Evolutionary conservation across 23 tunicate species (phyloP), one percentile per base, ranked within the genome.

Genomic region (Aplidium turbinatum): DNA sequence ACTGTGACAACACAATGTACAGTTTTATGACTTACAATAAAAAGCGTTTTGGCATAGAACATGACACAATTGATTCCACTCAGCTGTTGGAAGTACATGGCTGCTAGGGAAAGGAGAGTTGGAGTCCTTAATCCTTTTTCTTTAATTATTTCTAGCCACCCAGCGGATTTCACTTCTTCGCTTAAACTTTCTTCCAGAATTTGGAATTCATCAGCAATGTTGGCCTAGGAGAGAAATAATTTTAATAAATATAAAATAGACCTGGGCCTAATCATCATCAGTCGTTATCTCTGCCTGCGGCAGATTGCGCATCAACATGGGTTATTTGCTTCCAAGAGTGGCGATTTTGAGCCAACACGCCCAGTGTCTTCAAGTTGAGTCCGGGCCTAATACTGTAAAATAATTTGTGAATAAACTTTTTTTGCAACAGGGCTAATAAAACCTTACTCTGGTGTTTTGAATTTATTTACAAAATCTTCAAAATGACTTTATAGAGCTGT

Each of bases 51-150:
- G 47, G 95, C 81, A 58, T 87, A 87, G 57, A 87, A 87, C 87
- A 81, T 87, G 35, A 87, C 87, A 39, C 87, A 81, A 32, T 87
- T 87, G 33, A 79, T 75, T 33, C 95, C 95, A 52, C 95, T 81
- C 28, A 75, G 28, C 33, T 87, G 95, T 35, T 87, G 95, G 52
- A 87, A 87, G 31, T 75, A 81, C 95, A 87, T 87, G 1, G 67
- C 76, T 3, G 31, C 87, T 22, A 87, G 56, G 13, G 83, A 75
- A 0, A 87, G 57, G 2, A 87, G 35, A 1, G 84, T 30, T 1
- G 95, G 95, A 0, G 66, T 75, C 25, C 95, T 27, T 5, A 87
- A 47, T 0, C 63, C 21, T 9, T 46, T 39, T 3, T 81, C 73
- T 21, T 33, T 57, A 1, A 87, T 24, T 6, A 87, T 63, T 23